Conservation (phyloP, 2,888 invertebrate species). For the Tuta absoluta region DNA sequence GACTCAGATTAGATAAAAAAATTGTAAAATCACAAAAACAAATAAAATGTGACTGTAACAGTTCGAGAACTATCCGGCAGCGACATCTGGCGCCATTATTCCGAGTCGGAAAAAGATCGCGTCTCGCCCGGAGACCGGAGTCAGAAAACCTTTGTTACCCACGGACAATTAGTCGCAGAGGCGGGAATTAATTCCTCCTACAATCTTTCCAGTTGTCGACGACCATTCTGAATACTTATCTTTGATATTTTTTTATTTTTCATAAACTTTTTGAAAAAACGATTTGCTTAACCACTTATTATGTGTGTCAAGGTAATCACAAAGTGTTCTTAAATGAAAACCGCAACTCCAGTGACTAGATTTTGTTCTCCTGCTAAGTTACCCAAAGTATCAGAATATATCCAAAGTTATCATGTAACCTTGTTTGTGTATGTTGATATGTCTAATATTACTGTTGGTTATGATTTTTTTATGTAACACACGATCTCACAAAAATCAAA, state of each 20-base stretch:
- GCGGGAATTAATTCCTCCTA: slow-evolving; percentile 59
- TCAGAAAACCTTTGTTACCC: slow-evolving; percentile 64
- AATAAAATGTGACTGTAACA: background rate
- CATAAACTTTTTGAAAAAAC: background rate
- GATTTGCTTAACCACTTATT: no score
- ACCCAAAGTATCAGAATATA: no score
- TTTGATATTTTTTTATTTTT: slow-evolving; percentile 1
- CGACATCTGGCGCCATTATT: slow-evolving; percentile 57
- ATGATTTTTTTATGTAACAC: background rate
- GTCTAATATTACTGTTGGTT: background rate
- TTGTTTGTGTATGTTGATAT: no score
- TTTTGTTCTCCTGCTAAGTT: no score
- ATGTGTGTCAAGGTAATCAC: no score
- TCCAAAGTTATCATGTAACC: no score
- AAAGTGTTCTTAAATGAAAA: no score
- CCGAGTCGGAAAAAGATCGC: slow-evolving; percentile 54
- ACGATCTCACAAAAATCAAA: background rate
- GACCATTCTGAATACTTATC: slow-evolving; percentile 22
- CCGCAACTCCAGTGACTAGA: no score
- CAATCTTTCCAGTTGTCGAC: slow-evolving; percentile 26
- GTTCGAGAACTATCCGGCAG: slow-evolving; percentile 23
- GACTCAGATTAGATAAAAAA: no score
- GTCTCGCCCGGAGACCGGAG: slow-evolving; percentile 44
- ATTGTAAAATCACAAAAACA: background rate
- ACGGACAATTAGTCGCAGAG: slow-evolving; percentile 65